Evolutionary conservation across 2,888 invertebrate species (phyloP).

Genomic region (Kryphioiulus occultus): DNA sequence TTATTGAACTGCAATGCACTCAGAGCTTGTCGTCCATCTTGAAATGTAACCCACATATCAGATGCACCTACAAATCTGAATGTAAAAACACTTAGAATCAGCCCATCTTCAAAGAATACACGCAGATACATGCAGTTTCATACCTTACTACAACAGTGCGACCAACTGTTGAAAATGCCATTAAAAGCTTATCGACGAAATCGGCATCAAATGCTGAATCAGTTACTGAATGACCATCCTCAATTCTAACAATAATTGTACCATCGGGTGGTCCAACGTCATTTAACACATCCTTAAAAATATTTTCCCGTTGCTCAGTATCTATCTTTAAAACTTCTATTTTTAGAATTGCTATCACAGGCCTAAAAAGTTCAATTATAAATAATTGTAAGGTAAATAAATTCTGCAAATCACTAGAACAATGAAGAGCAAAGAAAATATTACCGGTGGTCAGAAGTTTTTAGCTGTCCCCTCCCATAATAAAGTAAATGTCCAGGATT

Average conservation of each 20-base stretch:
- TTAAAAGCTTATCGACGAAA: constrained; percentile 79
- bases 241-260: constrained; percentile 76
- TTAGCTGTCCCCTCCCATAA: constrained; percentile 93
- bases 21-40: constrained; percentile 87
- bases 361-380: constrained; percentile 67
- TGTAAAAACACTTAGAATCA: not conserved
- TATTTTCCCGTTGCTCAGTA: constrained; percentile 75
- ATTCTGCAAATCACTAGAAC: not conserved
- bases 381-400: not conserved
- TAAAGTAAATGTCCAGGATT: constrained; percentile 80
- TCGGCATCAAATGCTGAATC: constrained; percentile 78
- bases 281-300: constrained; percentile 83
- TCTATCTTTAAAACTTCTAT: constrained; percentile 85
- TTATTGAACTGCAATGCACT: constrained; percentile 63
- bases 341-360: constrained; percentile 91
- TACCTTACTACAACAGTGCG: constrained; percentile 85
- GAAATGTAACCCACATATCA: constrained; percentile 90
- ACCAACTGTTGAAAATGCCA: constrained; percentile 83
- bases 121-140: not conserved
- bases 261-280: constrained; percentile 95
- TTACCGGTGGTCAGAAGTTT: constrained; percentile 90
- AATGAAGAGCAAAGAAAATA: not conserved
- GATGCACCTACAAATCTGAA: constrained; percentile 75
- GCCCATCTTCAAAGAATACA: not conserved
- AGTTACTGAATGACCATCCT: constrained; percentile 59